Evolutionary conservation across 2,888 invertebrate species (phyloP).

Genomic region (Octodonta nipae): DNA sequence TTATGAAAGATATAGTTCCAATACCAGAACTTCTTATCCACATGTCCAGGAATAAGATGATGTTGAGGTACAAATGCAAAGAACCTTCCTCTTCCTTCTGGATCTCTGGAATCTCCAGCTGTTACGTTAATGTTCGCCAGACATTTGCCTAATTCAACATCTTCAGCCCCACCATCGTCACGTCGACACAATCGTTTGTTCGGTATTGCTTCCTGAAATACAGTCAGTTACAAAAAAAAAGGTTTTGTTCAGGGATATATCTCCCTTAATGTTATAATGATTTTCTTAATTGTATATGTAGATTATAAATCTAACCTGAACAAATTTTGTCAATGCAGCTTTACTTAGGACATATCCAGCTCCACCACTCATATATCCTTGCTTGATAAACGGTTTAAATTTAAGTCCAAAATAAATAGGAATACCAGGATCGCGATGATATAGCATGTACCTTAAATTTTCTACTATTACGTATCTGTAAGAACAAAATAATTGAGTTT

Average conservation of each 20-base stretch:
- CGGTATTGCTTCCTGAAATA: constrained; percentile 51
- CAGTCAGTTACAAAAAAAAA: too few relatives aligned
- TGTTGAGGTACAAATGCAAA: constrained; percentile 89
- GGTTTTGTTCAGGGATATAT: too few relatives aligned
- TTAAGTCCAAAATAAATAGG: constrained; percentile 84
- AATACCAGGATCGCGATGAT: constrained; percentile 55
- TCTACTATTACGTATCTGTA: constrained; percentile 82
- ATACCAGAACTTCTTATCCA: constrained; percentile 75
- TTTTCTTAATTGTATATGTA: too few relatives aligned
- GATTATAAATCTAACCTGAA: constrained; percentile 45
- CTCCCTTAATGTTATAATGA: too few relatives aligned
- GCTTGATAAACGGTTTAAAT: constrained; percentile 69
- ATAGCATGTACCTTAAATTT: constrained; percentile 84
- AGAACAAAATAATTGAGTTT: not conserved
- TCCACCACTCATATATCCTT: constrained; percentile 87
- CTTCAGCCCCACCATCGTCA: constrained; percentile 69
- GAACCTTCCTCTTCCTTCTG: constrained; percentile 72
- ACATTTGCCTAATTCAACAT: constrained; percentile 85
- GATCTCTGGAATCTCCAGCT: constrained; percentile 80
- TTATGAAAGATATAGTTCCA: constrained; percentile 89
- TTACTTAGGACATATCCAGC: constrained; percentile 91
- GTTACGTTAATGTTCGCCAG: constrained; percentile 71
- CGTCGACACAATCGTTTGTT: constrained; percentile 53
- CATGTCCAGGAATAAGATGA: constrained; percentile 79
- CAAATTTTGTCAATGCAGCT: constrained; percentile 65